Conservation (phyloP, 1,140 invertebrate genomes). For the Conus betulinus region DNA sequence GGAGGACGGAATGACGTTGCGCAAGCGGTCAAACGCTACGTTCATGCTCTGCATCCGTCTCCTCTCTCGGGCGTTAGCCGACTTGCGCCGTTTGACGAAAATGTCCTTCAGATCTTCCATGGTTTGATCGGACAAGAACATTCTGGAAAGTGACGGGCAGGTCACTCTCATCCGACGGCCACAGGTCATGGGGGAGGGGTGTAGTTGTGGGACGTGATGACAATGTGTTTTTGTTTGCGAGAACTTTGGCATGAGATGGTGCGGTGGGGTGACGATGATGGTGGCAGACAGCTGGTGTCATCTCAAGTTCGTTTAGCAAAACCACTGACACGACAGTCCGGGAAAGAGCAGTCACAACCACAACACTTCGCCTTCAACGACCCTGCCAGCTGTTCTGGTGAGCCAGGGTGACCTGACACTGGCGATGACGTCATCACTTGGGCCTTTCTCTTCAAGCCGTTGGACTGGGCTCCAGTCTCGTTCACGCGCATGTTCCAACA, state of each 20-base stretch:
- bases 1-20: constrained; percentile 91
- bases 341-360: background rate
- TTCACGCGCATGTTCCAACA: background rate
- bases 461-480: too few species aligned
- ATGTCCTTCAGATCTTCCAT: constrained; percentile 28
- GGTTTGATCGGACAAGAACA: background rate
- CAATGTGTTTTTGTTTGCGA: background rate
- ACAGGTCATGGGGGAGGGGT: background rate
- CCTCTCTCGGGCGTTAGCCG: constrained; percentile 91
- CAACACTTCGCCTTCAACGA: background rate
- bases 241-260: background rate
- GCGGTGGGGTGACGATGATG: background rate
- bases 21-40: constrained; percentile 92
- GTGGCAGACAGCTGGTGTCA: background rate
- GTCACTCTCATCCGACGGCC: background rate
- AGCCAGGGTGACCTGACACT: background rate
- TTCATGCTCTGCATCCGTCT: constrained; percentile 96
- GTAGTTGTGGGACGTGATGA: background rate
- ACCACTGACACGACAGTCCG: background rate
- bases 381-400: background rate
- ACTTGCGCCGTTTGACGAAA: constrained; percentile 83
- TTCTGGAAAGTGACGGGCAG: background rate
- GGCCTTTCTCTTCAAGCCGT: background rate
- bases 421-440: too few species aligned
- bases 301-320: background rate